Evolutionary conservation across 2,888 invertebrate species (phyloP).

Genomic region (Ligdia adustata): DNA sequence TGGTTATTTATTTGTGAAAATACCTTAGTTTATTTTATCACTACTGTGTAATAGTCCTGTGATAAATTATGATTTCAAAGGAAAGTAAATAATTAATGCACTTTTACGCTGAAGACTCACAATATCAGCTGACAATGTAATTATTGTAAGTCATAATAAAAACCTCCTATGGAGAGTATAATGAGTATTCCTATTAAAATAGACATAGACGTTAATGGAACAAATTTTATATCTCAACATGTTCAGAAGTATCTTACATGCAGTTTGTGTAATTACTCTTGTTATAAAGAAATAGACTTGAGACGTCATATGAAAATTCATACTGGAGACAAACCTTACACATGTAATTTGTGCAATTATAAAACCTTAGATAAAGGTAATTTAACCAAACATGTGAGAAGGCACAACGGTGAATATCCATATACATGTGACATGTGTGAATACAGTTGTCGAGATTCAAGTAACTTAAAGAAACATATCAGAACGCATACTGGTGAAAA

Average conservation of each 20-base stretch:
- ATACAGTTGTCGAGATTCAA: constrained; percentile 16
- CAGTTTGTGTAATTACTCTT: constrained; percentile 7
- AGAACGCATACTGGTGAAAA: constrained; percentile 15
- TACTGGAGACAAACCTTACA: constrained; percentile 13
- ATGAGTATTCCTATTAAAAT: too few relatives aligned
- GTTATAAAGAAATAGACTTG: constrained; percentile 13
- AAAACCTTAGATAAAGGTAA: constrained; percentile 19
- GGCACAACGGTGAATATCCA: constrained; percentile 19
- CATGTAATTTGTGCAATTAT: constrained; percentile 9
- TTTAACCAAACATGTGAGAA: constrained; percentile 16
- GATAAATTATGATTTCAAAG: too few relatives aligned
- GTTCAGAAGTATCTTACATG: constrained; percentile 8
- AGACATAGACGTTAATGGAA: too few relatives aligned
- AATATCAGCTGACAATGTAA: too few relatives aligned
- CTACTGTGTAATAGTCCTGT: too few relatives aligned
- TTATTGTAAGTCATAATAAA: too few relatives aligned
- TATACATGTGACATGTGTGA: constrained; percentile 13
- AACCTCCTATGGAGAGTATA: too few relatives aligned
- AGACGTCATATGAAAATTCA: constrained; percentile 16
- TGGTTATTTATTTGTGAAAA: too few relatives aligned
- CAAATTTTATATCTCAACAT: too few relatives aligned
- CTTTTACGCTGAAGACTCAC: too few relatives aligned
- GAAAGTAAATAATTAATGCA: too few relatives aligned
- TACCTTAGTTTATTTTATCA: too few relatives aligned
- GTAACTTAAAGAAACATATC: constrained; percentile 20